These are phyloP conservation scores for Syngnathus typhle DNA, from an alignment of 2,113 vertebrate genomes.

Conservation along the genomic window DNA sequence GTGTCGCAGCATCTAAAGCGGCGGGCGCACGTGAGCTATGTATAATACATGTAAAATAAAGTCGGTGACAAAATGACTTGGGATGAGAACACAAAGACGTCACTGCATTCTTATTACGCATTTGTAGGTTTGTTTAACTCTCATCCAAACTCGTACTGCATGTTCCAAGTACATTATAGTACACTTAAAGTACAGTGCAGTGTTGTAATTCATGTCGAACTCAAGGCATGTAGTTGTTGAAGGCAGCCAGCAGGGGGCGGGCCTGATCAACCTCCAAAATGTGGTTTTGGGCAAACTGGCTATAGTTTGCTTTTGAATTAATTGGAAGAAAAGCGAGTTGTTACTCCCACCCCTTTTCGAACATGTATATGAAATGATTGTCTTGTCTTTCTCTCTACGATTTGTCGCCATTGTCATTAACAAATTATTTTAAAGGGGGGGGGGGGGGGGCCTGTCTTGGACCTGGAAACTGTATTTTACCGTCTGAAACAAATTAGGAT, in stretches of 20 bases:
- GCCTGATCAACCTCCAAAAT: conserved; percentile 44
- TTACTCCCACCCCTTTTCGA: too few species aligned
- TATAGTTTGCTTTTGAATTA: not conserved
- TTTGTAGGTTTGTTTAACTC: not conserved
- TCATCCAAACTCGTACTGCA: not conserved
- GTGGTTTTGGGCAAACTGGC: not conserved
- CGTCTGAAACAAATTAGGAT: too few species aligned
- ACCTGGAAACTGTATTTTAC: too few species aligned
- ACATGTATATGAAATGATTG: too few species aligned
- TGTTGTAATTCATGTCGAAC: not conserved
- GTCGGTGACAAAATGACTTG: not conserved
- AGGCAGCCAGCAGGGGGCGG: conserved; percentile 72
- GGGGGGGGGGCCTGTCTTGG: too few species aligned
- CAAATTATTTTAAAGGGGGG: too few species aligned
- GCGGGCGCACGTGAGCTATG: too few species aligned
- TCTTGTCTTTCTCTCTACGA: too few species aligned
- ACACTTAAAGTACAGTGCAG: not conserved
- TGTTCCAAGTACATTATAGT: not conserved
- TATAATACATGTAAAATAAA: too few species aligned
- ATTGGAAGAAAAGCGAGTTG: not conserved
- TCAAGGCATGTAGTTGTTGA: conserved; percentile 16
- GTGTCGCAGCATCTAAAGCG: not conserved
- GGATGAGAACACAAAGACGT: not conserved
- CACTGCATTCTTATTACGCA: too few species aligned
- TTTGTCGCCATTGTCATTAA: too few species aligned